Evolutionary conservation across 2,888 invertebrate genomes (phyloP).

Genomic region (Polydrusus cervinus): DNA sequence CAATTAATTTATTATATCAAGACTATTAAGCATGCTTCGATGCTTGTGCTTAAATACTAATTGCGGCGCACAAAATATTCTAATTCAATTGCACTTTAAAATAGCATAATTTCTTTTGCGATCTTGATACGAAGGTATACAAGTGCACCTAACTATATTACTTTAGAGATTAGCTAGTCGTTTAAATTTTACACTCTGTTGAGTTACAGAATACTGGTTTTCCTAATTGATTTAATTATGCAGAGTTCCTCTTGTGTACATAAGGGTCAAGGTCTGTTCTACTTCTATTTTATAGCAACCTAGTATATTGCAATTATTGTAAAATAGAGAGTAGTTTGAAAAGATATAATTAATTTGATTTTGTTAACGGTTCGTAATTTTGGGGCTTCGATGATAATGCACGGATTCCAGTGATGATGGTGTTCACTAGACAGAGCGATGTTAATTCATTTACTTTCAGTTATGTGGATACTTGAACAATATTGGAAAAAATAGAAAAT

Average conservation of each 20-base stretch:
- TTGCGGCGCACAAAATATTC: too few relatives aligned
- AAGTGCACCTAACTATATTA: slow-evolving; percentile 24
- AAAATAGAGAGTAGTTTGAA: slow-evolving; percentile 21
- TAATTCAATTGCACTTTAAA: slow-evolving; percentile 1
- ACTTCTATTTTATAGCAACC: slow-evolving; percentile 24
- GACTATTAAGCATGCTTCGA: too few relatives aligned
- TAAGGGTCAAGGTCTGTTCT: slow-evolving; percentile 43
- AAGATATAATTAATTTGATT: slow-evolving; percentile 17
- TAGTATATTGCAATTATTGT: slow-evolving; percentile 15
- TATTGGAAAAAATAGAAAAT: too few relatives aligned
- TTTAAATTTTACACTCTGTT: slow-evolving; percentile 44
- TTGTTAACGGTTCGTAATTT: background rate
- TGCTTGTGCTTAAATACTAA: too few relatives aligned
- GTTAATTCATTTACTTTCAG: too few relatives aligned
- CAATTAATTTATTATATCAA: too few relatives aligned
- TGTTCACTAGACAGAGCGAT: too few relatives aligned
- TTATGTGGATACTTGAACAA: too few relatives aligned
- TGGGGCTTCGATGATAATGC: background rate
- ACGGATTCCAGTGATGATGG: background rate
- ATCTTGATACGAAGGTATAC: slow-evolving; percentile 22
- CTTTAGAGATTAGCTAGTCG: slow-evolving; percentile 25
- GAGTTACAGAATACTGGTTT: slow-evolving; percentile 41
- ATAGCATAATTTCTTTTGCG: slow-evolving; percentile 22
- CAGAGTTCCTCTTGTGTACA: slow-evolving; percentile 25
- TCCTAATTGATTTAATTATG: slow-evolving; percentile 41